Base-by-base conservation (phyloP, 2,888 invertebrate genomes). In the Sinhomidia bicolor region DNA sequence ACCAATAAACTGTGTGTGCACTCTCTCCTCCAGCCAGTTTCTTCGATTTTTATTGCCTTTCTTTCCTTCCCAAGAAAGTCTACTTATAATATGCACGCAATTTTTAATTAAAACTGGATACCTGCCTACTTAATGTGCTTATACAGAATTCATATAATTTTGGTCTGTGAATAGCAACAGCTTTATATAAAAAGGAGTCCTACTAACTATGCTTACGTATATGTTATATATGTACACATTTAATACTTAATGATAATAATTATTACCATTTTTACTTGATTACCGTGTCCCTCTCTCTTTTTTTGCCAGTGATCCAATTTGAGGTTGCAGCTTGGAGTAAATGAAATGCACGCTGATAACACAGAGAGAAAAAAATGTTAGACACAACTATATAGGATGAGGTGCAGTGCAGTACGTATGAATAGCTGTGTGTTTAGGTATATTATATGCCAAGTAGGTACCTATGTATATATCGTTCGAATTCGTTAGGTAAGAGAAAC, bases 251-350 rank as follows among this genome's bases (percentile, higher is more conserved):
- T 74, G 62, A 81, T 82, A 76, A 82, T 76, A 82, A 87, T 87
- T 82, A 87, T 87, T 87, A 82, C 76, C 87, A 87, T 87, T 87
- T 65, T 87, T 82, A 87, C 82, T 87, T 87, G 87, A 87, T 87
- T 87, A 82, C 87, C 87, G 87, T 76, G 74, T 87, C 47, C 47
- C 62, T 81, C 41, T 41, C 68, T 20, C 65, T 47, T 10, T 26
- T 47, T 47, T 10, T 44, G 71, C 71, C 87, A 81, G 82, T 82
- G 87, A 87, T 87, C 87, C 87, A 87, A 81, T 82, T 87, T 82
- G 87, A 87, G 87, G 87, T 87, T 87, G 76, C 9, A 36, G 54
- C 44, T 57, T 20, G 57, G 14, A 79, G 79, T 79, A 79, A 79
- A 41, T 60, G 36, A 57, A 60, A 36, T 29, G 57, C 23, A 44